These are phyloP conservation scores for Macquaria ambigua DNA, from an alignment of 2,113 vertebrate species.

Conservation along the genomic window DNA sequence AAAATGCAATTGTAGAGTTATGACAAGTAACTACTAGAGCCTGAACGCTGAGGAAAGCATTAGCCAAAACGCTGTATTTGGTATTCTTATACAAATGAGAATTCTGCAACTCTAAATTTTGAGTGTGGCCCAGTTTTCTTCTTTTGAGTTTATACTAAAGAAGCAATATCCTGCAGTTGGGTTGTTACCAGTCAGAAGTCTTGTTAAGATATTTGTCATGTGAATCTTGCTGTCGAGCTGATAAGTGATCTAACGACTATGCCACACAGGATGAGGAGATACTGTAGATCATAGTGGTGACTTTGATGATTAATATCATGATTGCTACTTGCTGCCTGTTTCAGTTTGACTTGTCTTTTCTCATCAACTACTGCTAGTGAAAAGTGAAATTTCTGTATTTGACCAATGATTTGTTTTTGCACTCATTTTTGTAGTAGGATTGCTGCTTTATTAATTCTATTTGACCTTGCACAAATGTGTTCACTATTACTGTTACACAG, in stretches of 20 bases:
- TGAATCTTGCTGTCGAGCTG: background rate
- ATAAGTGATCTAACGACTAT: background rate
- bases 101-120: background rate
- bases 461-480: background rate
- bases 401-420: background rate
- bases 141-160: background rate
- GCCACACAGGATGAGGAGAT: background rate
- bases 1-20: background rate
- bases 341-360: background rate
- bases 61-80: background rate
- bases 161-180: background rate
- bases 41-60: background rate
- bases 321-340: background rate
- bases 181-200: background rate
- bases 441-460: background rate
- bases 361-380: background rate
- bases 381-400: background rate
- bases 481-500: rapidly evolving
- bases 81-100: background rate
- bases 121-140: background rate
- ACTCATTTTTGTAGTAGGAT: background rate
- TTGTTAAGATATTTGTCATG: background rate
- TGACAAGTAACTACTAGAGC: background rate
- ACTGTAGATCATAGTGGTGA: background rate
- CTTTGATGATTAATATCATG: background rate